A percentile compares a stretch with the other conserved stretches of the same genome.
phyloP scores from a whole-genome alignment of 2,888 invertebrate species.

The Blera fallax region DNA sequence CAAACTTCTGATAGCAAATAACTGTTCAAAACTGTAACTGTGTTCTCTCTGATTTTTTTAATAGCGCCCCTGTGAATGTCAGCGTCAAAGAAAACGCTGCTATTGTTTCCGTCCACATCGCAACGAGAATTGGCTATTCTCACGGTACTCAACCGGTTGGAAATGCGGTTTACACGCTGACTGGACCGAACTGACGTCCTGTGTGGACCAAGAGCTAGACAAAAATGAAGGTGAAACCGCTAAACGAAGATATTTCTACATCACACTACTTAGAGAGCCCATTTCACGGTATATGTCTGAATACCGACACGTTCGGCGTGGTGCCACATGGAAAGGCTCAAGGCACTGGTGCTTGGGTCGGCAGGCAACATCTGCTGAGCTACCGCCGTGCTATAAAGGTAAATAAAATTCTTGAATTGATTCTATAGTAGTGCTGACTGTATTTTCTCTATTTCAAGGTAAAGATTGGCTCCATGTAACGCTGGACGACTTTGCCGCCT shows the following conservation, averaged over 20 bases:
- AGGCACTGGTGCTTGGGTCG: conserved; percentile 89
- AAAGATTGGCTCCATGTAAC: conserved; percentile 94
- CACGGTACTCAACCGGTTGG: conserved; percentile 98
- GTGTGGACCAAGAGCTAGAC: conserved; percentile 95
- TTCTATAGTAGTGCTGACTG: neutral
- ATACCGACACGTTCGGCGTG: conserved; percentile 97
- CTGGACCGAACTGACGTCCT: conserved; percentile 97
- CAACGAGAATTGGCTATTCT: conserved; percentile 98
- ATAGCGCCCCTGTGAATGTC: conserved; percentile 96
- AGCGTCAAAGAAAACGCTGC: conserved; percentile 92
- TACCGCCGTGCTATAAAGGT: conserved; percentile 90
- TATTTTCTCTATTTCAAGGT: conserved; percentile 79
- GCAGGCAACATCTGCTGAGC: conserved; percentile 89
- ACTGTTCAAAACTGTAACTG: neutral
- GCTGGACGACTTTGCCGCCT: conserved; percentile 94
- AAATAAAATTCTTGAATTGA: neutral
- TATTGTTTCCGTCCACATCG: conserved; percentile 95
- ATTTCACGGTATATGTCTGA: conserved; percentile 96
- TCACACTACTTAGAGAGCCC: conserved; percentile 96
- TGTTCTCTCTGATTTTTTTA: neutral
- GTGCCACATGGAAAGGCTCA: conserved; percentile 97
- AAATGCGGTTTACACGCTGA: conserved; percentile 99
- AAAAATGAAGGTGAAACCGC: conserved; percentile 92
- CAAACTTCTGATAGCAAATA: too few species aligned
- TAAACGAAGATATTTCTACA: conserved; percentile 96